Base-by-base conservation (phyloP, 1,140 invertebrate species). In the Hylaeus anthracinus region DNA sequence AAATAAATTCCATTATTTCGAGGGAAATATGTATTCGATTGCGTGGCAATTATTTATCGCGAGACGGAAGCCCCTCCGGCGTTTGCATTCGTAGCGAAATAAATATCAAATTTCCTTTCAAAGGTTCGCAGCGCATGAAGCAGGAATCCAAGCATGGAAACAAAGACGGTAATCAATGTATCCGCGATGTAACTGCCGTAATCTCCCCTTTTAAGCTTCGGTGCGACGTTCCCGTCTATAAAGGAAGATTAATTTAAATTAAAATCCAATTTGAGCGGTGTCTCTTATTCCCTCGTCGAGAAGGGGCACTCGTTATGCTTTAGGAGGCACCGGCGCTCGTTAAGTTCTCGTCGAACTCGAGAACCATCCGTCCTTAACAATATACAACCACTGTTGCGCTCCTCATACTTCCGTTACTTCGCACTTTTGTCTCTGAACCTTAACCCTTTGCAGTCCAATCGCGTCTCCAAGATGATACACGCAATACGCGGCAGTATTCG, bases 201-300 rank as follows among this genome's bases (percentile, higher is more conserved):
- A 86, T 79, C 81, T 69, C 37, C 64, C 69, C 76, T 83, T 81
- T 87, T 69, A 83, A 83, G 64, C 67, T 67, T n/a, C 65, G 39
- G 63, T 78, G 66, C 78, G 66, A 66, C 14, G 72, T 70, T 72
- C 53, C 53, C 77, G 66, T 77, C 82, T 74, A 78, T 86, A 87
- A 87, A 87, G 82, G 82, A 73, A 86, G 80, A 87, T 87, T 87
- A 86, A 87, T 87, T 87, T 82, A 87, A 86, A 87, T 87, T 87
- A 86, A 86, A 87, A 84, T 87, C 86, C 85, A 87, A 87, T 87
- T 87, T 86, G 61, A 76, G 45, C 72, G 74, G 70, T 83, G 82
- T 81, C 76, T 83, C 73, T 82, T 76, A 79, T 77, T 83, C 70
- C 72, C 61, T 53, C 5, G 61, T 72, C 70, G 55, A 79, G 76